Base-by-base conservation (phyloP, 2,888 invertebrate genomes). In the Pristionchus arcanus region DNA sequence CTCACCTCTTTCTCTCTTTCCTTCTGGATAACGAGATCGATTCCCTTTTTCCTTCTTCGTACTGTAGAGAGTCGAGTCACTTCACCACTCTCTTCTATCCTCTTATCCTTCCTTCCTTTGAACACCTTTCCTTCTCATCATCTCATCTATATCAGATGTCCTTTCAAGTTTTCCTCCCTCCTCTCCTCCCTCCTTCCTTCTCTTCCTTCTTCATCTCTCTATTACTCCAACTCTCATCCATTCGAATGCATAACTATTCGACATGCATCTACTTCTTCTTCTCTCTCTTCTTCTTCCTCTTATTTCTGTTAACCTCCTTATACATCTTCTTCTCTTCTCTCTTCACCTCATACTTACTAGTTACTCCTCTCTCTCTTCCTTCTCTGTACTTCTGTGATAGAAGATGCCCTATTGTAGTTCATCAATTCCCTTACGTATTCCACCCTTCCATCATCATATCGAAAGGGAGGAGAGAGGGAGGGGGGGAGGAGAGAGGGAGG, bases 191-290 rank as follows among this genome's bases (percentile, higher is more conserved):
- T 21, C 21, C 9, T 3, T 85, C 37, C 85, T 87, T 28, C 31
- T 21, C 68, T 66, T 59, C 53, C 42, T 34, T 28, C 42, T 34
- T 28, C 42, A 28, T 42, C 84, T 55, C 42, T 87, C 66, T 25
- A 63, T 63, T 87, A 37, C 37, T 87, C 87, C 77, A 77, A 42
- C 77, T 85, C 85, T 85, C 85, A 63, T 63, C 34, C 21, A 59
- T 63, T 55, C 85, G 5, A 21, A 77, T 77, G 77, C 77, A 77
- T 77, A 77, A 77, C 77, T 77, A 77, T 77, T 77, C 77, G 77
- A 77, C 42, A 49, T 49, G 42, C 42, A 49, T 49, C 42, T 49
- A 49, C 77, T 77, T 2, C 55, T 49, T 83, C 53, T 83, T 34
- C 84, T 83, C 63, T 85, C 85, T 84, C 84, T 53, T n/a, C 49